phyloP scores from a whole-genome alignment of 2,888 invertebrate genomes.

The Lobophora halterata region DNA sequence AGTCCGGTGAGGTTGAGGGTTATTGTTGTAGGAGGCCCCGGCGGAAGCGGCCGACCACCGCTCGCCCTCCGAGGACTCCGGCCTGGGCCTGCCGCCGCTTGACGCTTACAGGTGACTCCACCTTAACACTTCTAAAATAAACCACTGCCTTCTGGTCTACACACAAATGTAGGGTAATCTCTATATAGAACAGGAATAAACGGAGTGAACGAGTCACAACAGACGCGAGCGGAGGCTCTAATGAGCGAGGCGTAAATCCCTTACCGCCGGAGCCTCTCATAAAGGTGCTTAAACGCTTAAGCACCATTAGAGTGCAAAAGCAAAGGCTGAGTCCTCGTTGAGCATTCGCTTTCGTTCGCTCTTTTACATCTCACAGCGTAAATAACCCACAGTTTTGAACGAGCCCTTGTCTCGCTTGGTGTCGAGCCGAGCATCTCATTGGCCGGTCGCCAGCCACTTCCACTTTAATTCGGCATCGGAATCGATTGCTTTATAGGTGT shows the following conservation, averaged over 20 bases:
- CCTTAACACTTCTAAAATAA: slow-evolving; percentile 34
- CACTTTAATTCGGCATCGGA: slow-evolving; percentile 64
- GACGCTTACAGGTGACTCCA: slow-evolving; percentile 85
- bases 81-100: slow-evolving; percentile 92
- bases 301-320: slow-evolving; percentile 60
- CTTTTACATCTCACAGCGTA: slow-evolving; percentile 62
- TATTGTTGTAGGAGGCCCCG: slow-evolving; percentile 80
- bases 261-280: slow-evolving; percentile 46
- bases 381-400: slow-evolving; percentile 57
- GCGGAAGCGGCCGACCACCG: slow-evolving; percentile 85
- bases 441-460: slow-evolving; percentile 65
- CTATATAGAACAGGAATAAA: slow-evolving; percentile 6
- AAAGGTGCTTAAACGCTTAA: slow-evolving; percentile 58
- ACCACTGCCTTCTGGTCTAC: background rate
- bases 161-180: background rate
- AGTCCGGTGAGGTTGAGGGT: slow-evolving; percentile 75
- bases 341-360: slow-evolving; percentile 64
- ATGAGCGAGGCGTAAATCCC: slow-evolving; percentile 57
- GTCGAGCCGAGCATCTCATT: slow-evolving; percentile 57
- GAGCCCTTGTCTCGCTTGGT: slow-evolving; percentile 52
- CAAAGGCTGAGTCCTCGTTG: slow-evolving; percentile 62
- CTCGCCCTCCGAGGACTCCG: slow-evolving; percentile 96
- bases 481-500: slow-evolving; percentile 71
- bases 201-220: slow-evolving; percentile 16
- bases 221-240: slow-evolving; percentile 37